Evolutionary conservation across 2,113 vertebrate species (phyloP), one percentile per base, ranked within the genome.

Genomic region (Callopanchax toddi): DNA sequence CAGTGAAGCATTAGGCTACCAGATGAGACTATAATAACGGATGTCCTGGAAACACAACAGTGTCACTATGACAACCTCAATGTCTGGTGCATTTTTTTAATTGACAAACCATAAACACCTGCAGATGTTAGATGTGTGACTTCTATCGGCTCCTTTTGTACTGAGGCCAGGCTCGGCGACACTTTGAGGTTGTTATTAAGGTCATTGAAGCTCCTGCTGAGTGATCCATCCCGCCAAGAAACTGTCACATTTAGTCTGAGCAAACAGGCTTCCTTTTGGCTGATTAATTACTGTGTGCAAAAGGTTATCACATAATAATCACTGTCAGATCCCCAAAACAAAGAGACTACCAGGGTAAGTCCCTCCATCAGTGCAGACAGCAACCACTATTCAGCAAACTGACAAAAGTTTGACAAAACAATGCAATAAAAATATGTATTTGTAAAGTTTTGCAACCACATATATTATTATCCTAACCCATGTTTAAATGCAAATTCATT

Each of bases 241-340:
- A 55, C 59, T 81, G 84, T 80, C 84, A 63, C 78, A 64, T 74
- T 72, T n/a, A 32, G 10, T 79, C 49, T 55, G 46, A 66, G 62
- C 11, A 16, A 82, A 68, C 45, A 25, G 57, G 40, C 72, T 76
- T 78, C 69, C 78, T 55, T 49, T 58, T 40, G 51, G 55, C 79
- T 86, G 85, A 89, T 87, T 87, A 85, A 89, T 89, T 85, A 75
- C 69, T 25, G 32, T 29, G 76, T 74, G 71, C 23, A 56, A 64
- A 70, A 76, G 78, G 78, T 89, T 87, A 89, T 87, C 76, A 66
- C 58, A 49, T 80, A 74, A 89, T 88, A 82, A 83, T 83, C 72
- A 29, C 50, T 34, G 67, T 50, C 56, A 80, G 60, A 56, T 75
- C 73, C 50, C 50, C 52, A 56, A 69, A 60, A 71, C 65, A 83